Conservation (phyloP, 2,113 vertebrate species). For the Neotoma lepida region DNA sequence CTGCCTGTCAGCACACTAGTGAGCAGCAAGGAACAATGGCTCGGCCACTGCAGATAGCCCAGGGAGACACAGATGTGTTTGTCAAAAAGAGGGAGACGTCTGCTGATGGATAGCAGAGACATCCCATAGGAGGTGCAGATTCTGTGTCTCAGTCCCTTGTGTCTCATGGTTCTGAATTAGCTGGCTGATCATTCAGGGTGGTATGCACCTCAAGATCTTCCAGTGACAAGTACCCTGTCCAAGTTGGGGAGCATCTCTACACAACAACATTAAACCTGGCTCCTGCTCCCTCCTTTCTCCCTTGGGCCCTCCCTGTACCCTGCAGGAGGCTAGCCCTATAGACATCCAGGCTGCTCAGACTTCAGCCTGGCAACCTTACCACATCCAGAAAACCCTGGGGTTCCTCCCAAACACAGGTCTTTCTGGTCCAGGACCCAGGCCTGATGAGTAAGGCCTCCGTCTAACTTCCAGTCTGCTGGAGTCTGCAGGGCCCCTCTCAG, state of each 20-base stretch:
- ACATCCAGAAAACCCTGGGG: background rate
- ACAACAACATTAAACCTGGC: background rate
- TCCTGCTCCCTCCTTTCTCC: background rate
- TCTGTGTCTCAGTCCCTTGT: slow-evolving; percentile 8
- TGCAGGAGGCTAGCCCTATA: background rate
- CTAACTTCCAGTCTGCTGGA: background rate
- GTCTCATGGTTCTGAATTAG: background rate
- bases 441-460: background rate
- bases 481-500: background rate
- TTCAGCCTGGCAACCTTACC: background rate
- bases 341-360: background rate
- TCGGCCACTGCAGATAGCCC: background rate
- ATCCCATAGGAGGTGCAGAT: background rate
- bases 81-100: background rate
- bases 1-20: background rate
- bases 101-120: background rate
- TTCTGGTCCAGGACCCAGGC: background rate
- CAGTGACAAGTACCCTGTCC: too few species aligned
- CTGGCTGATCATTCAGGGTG: background rate
- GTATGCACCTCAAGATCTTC: background rate
- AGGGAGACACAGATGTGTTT: background rate
- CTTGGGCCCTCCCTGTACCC: background rate
- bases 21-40: background rate
- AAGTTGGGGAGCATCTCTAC: background rate
- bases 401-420: background rate